Evolutionary conservation across 1,140 invertebrate species (phyloP).

Genomic region (Limonius californicus): DNA sequence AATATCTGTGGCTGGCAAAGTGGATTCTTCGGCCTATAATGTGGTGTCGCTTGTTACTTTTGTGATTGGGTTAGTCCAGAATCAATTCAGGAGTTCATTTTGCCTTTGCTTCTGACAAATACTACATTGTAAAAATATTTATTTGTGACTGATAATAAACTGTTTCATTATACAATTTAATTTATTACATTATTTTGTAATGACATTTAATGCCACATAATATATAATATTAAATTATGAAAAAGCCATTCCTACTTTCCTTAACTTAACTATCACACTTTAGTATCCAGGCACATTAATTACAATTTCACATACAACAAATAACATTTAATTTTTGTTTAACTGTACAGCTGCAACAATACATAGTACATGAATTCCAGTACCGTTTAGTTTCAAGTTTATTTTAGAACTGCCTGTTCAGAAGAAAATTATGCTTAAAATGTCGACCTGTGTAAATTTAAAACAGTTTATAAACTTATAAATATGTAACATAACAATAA

Average conservation of each 20-base stretch:
- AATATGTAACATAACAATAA: background rate
- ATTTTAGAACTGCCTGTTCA: too few relatives aligned
- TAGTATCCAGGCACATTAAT: constrained; percentile 18
- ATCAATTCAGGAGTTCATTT: constrained; percentile 4
- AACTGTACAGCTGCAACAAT: background rate
- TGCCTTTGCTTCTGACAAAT: background rate
- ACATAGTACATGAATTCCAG: background rate
- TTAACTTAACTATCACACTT: constrained; percentile 20
- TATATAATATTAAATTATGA: background rate
- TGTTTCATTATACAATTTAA: constrained; percentile 23
- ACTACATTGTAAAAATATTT: constrained; percentile 33
- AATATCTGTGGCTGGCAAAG: background rate
- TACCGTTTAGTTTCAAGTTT: too few relatives aligned
- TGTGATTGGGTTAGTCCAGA: too few relatives aligned
- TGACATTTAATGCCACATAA: constrained; percentile 10
- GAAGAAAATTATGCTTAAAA: too few relatives aligned
- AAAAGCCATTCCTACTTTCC: background rate
- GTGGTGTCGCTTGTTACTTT: background rate
- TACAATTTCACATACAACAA: background rate
- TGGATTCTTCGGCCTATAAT: background rate
- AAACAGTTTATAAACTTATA: background rate
- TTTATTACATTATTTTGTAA: constrained; percentile 11
- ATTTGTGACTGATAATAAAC: constrained; percentile 43
- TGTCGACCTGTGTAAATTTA: too few relatives aligned
- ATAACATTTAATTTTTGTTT: background rate